Percentiles rank a stretch among this genome's conserved stretches.
These are phyloP conservation scores for Synodontis membranacea DNA, from an alignment of 2,113 vertebrate species.

Conservation along the genomic window DNA sequence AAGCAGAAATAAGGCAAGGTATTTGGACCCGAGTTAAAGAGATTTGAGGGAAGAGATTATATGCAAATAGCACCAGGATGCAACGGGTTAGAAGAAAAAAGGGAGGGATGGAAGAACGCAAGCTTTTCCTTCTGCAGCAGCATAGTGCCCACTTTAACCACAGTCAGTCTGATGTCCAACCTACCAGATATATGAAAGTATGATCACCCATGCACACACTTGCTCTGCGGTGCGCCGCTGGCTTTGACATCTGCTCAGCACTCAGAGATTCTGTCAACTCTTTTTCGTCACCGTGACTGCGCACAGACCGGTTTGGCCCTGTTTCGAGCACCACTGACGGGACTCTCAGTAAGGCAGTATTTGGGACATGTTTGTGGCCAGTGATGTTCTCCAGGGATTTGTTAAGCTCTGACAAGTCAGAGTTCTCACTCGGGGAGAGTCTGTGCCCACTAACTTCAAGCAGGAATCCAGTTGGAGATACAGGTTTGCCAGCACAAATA, in stretches of 20 bases:
- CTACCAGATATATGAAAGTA: constrained; percentile 58
- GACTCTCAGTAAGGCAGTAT: constrained; percentile 41
- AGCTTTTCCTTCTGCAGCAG: neutral
- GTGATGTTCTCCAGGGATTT: constrained; percentile 70
- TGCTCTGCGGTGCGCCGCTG: constrained; percentile 10
- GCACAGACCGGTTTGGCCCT: constrained; percentile 31
- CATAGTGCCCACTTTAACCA: constrained; percentile 4
- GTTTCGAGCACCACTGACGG: constrained; percentile 35
- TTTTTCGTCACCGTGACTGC: constrained; percentile 38
- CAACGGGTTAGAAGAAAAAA: neutral
- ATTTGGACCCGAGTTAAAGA: neutral
- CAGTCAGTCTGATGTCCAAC: constrained; percentile 40
- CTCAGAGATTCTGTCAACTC: constrained; percentile 5
- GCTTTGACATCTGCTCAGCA: constrained; percentile 34
- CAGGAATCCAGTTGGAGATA: constrained; percentile 2
- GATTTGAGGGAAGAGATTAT: neutral
- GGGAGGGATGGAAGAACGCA: neutral
- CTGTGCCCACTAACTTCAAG: neutral
- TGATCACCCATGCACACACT: constrained; percentile 12
- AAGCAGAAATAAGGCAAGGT: neutral
- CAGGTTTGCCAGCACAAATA: constrained; percentile 31
- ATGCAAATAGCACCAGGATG: constrained; percentile 10
- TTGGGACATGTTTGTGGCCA: constrained; percentile 59
- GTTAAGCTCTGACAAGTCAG: constrained; percentile 68
- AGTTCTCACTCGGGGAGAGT: constrained; percentile 48